Conservation (phyloP, 2,888 invertebrate genomes). For the Spialia ferax region DNA sequence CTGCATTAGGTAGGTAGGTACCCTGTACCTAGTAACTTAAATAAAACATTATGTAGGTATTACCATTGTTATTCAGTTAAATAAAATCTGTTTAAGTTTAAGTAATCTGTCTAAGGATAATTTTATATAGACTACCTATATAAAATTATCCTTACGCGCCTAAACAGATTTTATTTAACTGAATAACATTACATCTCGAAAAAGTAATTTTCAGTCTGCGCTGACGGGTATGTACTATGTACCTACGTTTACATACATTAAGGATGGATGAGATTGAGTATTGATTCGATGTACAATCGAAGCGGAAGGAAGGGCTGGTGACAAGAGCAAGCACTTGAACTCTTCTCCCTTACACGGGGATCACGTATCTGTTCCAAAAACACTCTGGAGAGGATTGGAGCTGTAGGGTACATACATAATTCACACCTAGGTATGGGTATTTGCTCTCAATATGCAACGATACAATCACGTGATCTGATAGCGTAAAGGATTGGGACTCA, state of each 20-base stretch:
- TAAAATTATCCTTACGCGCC: no score
- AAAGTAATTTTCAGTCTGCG: neutral
- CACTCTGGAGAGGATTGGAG: neutral
- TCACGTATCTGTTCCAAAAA: neutral
- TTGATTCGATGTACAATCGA: constrained; percentile 7
- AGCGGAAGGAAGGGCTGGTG: constrained; percentile 9
- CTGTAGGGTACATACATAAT: neutral
- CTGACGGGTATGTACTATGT: neutral
- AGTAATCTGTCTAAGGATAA: no score
- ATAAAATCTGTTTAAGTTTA: no score
- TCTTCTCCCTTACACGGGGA: neutral
- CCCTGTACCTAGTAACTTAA: no score
- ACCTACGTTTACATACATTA: neutral
- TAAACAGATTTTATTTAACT: neutral
- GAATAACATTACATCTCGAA: neutral
- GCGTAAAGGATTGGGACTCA: no score
- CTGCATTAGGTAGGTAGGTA: no score
- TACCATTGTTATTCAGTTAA: no score
- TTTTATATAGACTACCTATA: no score
- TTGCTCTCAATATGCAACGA: no score
- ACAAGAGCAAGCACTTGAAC: constrained; percentile 3
- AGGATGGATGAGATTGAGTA: constrained; percentile 4
- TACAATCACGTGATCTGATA: no score
- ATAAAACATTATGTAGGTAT: no score
- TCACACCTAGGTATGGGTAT: no score